phyloP scores from a whole-genome alignment of 1,140 invertebrate species.

The Tetragnatha versicolor region DNA sequence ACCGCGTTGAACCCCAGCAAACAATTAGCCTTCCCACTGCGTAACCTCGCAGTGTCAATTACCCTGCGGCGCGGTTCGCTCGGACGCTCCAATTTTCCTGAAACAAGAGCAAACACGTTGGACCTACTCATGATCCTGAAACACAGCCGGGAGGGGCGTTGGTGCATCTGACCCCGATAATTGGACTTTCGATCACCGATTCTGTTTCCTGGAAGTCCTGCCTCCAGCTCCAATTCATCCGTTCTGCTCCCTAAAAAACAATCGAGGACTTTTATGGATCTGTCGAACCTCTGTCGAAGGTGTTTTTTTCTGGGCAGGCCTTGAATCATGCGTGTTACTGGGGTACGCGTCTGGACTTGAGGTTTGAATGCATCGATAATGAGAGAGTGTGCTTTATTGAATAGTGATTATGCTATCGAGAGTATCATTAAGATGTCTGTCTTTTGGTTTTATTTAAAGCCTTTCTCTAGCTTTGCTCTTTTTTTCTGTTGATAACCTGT shows the following conservation, averaged over 20 bases:
- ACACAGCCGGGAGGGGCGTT: background rate
- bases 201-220: conserved; percentile 21
- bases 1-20: no score
- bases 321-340: background rate
- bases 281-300: background rate
- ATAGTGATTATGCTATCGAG: no score
- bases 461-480: no score
- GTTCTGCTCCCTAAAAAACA: background rate
- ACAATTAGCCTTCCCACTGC: background rate
- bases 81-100: background rate
- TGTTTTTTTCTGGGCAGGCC: background rate
- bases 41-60: conserved; percentile 1
- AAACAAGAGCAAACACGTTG: conserved; percentile 35
- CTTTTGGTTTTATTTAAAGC: no score
- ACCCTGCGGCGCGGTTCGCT: background rate
- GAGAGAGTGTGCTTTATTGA: no score
- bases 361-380: background rate
- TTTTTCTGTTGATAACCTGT: no score
- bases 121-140: conserved; percentile 23
- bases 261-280: background rate
- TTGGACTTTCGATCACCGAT: conserved; percentile 5
- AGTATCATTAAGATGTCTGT: no score
- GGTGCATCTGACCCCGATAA: conserved; percentile 17
- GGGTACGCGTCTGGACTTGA: background rate
- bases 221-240: background rate